Base-by-base conservation (phyloP, 2,797 vertebrate genomes). In the Diplodus sargus region DNA sequence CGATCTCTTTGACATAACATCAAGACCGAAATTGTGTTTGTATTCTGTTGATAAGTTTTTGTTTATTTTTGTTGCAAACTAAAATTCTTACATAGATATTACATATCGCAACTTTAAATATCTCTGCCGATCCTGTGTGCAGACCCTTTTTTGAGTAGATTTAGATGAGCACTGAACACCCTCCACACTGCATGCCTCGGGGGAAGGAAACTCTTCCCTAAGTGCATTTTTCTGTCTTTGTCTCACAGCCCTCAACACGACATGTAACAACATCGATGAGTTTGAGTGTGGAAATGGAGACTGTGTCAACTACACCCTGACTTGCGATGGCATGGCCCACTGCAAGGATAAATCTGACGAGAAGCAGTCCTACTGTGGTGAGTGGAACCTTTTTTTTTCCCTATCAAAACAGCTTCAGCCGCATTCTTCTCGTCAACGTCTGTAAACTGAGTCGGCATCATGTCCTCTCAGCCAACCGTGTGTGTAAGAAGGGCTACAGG, bases 311-410 rank as follows among this genome's bases (percentile, higher is more conserved):
- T 99, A 99, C 95, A 97, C 96, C 79, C 93, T 97, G 89, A 99
- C 98, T 0, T 99, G 98, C 0, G 98, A 99, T 0, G 96, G 97
- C 0, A 95, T 95, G 60, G 95, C 96, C 30, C 96, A 99, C 93
- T 99, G 98, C 95, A 99, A 99, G 90, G 98, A 99, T 95, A 99
- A 98, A 93, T 99, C 98, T 0, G 98, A 99, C 0, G 98, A 99
- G 94, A 99, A 99, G 87, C 97, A 96, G 11, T 98, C 97, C 70
- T 99, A 99, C 94, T 99, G 98, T 85, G 96, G 98, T 99, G 93
- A 96, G 97, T 70, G 91, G 7, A 95, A 95, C 47, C 95, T 34
- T 34, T 34, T 34, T 28, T 28, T 93, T 48, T 58, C 22, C 20
- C 43, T 34, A 2, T 57, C n/a, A 45, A 52, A 95, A 97, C 57